These are phyloP conservation scores for Tachysurus fulvidraco DNA, from an alignment of 2,113 vertebrate genomes.

Conservation along the genomic window DNA sequence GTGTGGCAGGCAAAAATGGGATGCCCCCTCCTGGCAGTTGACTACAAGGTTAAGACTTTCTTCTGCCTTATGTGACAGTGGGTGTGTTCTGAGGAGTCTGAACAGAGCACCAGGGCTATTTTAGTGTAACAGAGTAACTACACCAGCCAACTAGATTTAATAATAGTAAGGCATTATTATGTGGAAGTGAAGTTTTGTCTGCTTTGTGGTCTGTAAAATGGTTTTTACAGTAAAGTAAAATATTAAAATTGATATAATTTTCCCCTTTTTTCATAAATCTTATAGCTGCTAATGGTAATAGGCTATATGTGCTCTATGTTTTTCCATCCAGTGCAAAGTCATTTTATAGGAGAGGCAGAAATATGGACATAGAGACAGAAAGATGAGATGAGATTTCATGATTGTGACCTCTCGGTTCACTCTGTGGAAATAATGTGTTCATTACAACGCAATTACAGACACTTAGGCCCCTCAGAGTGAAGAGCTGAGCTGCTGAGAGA, in stretches of 20 bases:
- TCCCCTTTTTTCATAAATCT: constrained; percentile 2
- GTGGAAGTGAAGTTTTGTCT: background rate
- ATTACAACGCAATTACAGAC: constrained; percentile 74
- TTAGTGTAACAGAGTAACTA: background rate
- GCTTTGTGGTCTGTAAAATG: background rate
- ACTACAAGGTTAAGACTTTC: background rate
- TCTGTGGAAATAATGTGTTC: constrained; percentile 72
- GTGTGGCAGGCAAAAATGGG: background rate
- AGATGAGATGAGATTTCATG: constrained; percentile 48
- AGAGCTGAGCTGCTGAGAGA: constrained; percentile 48
- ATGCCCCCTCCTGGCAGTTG: constrained; percentile 43
- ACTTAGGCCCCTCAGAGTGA: constrained; percentile 66
- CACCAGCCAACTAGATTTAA: background rate
- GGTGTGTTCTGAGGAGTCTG: background rate
- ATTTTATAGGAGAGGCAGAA: constrained; percentile 62
- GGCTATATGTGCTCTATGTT: constrained; percentile 33
- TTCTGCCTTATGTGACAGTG: background rate
- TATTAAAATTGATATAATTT: constrained; percentile 16
- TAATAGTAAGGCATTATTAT: background rate
- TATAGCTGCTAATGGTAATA: constrained; percentile 15
- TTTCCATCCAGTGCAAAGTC: constrained; percentile 56
- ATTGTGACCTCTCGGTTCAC: constrained; percentile 61
- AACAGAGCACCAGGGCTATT: background rate
- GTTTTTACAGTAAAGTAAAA: background rate
- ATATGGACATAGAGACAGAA: constrained; percentile 16